These are phyloP conservation scores for Aproaerema taeniolella DNA, from an alignment of 2,888 invertebrate species.

Conservation along the genomic window DNA sequence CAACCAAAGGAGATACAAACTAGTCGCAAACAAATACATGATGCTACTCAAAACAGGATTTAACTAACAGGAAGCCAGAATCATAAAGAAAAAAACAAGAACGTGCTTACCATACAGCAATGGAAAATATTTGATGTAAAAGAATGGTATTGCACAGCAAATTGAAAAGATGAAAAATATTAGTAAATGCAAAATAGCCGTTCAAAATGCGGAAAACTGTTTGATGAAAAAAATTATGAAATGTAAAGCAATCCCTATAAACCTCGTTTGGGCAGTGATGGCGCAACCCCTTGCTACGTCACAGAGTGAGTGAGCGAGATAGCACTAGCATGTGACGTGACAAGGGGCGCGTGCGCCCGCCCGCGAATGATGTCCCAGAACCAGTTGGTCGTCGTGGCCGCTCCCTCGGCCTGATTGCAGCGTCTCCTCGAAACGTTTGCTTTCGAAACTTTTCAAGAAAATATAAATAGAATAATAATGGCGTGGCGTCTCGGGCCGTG, in stretches of 20 bases:
- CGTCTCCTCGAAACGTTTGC: slow-evolving; percentile 74
- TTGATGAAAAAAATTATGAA: slow-evolving; percentile 38
- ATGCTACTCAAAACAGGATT: slow-evolving; percentile 48
- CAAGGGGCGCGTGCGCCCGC: slow-evolving; percentile 33
- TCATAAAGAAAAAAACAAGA: slow-evolving; percentile 39
- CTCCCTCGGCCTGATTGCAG: slow-evolving; percentile 77
- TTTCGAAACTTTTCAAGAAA: slow-evolving; percentile 64
- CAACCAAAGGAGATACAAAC: slow-evolving; percentile 69
- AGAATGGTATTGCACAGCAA: slow-evolving; percentile 18
- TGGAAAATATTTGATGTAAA: slow-evolving; percentile 19
- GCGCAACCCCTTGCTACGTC: slow-evolving; percentile 36
- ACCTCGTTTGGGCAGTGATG: slow-evolving; percentile 40
- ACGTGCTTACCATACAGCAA: slow-evolving; percentile 55
- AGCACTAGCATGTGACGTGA: slow-evolving; percentile 5
- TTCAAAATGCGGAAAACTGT: slow-evolving; percentile 41
- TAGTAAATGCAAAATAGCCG: slow-evolving; percentile 28
- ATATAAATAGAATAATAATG: slow-evolving; percentile 66
- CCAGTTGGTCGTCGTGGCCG: slow-evolving; percentile 69
- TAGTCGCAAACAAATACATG: slow-evolving; percentile 55
- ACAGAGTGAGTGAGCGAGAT: background rate
- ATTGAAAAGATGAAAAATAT: slow-evolving; percentile 40
- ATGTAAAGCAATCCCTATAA: slow-evolving; percentile 54
- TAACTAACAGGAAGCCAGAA: slow-evolving; percentile 49
- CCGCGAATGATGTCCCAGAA: slow-evolving; percentile 63
- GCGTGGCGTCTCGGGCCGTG: slow-evolving; percentile 77